Conservation (phyloP, 2,113 vertebrate genomes). For the Spea multiplicata region DNA sequence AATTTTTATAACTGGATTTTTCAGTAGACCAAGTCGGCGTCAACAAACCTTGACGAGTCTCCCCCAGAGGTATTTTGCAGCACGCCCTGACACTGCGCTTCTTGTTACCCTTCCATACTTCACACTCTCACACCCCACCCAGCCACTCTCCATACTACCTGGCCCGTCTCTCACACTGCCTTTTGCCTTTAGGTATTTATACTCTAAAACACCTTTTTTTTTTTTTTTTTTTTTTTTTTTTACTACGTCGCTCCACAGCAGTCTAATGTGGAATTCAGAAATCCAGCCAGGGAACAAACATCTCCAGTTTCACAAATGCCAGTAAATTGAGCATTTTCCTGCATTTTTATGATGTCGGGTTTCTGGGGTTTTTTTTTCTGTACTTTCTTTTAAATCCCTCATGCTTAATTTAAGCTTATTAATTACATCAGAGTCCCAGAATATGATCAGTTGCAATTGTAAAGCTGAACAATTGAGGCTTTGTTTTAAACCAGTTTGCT, state of each 20-base stretch:
- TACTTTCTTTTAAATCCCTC: neutral
- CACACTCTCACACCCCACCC: slow-evolving; percentile 17
- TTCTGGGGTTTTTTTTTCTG: slow-evolving; percentile 29
- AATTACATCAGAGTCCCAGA: neutral
- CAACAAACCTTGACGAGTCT: too few relatives aligned
- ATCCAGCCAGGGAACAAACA: slow-evolving; percentile 37
- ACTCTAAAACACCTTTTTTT: too few relatives aligned
- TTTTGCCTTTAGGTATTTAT: slow-evolving; percentile 8
- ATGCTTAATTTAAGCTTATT: neutral
- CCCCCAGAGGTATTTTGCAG: neutral
- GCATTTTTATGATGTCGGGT: slow-evolving; percentile 23
- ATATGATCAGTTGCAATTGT: slow-evolving; percentile 5
- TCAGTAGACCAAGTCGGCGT: too few relatives aligned
- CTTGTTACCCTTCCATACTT: neutral
- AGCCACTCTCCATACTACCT: slow-evolving; percentile 12
- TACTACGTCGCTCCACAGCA: neutral
- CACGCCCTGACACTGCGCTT: neutral
- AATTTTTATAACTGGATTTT: too few relatives aligned
- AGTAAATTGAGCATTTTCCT: slow-evolving; percentile 37
- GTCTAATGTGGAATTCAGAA: slow-evolving; percentile 8
- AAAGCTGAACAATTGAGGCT: neutral
- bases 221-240: neutral
- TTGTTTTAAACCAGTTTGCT: too few relatives aligned
- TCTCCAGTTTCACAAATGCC: slow-evolving; percentile 25
- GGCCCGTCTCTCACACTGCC: slow-evolving; percentile 24